A percentile compares a stretch with the other conserved stretches of the same genome.
These are phyloP conservation scores for Mormyrops attenuatus DNA, from an alignment of 2,797 vertebrate genomes.

Conservation along the genomic window DNA sequence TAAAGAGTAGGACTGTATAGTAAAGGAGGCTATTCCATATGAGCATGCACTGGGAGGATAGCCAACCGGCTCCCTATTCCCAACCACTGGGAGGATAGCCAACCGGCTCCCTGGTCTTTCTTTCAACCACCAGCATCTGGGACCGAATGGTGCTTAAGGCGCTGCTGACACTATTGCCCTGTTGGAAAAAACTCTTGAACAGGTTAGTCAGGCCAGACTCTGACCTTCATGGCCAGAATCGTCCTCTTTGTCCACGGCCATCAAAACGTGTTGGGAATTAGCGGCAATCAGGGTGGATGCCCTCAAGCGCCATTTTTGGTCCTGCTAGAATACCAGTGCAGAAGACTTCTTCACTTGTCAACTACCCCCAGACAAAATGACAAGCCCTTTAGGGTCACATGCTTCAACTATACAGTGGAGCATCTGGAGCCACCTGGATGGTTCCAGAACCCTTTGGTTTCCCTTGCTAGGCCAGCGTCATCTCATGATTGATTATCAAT, in stretches of 20 bases:
- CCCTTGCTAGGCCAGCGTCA: background rate
- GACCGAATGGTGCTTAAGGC: background rate
- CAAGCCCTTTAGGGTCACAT: background rate
- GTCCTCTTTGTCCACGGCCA: background rate
- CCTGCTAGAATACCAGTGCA: background rate
- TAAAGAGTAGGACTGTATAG: background rate
- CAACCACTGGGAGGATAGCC: background rate
- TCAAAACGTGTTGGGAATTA: background rate
- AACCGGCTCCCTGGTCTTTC: background rate
- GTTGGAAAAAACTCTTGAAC: background rate
- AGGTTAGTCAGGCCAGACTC: background rate
- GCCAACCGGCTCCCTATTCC: too few species aligned
- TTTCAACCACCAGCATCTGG: background rate
- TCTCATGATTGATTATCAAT: background rate
- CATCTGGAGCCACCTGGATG: background rate
- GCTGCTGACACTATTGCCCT: background rate
- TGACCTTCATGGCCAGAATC: background rate
- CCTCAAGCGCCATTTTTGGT: background rate
- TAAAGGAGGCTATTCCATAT: background rate
- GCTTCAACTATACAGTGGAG: background rate
- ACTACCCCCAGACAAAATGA: background rate
- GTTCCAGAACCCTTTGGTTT: background rate
- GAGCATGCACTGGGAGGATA: background rate
- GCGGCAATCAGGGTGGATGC: background rate
- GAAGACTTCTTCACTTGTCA: background rate